Evolutionary conservation across 2,113 vertebrate genomes (phyloP).

Genomic region (Hymenochirus boettgeri): DNA sequence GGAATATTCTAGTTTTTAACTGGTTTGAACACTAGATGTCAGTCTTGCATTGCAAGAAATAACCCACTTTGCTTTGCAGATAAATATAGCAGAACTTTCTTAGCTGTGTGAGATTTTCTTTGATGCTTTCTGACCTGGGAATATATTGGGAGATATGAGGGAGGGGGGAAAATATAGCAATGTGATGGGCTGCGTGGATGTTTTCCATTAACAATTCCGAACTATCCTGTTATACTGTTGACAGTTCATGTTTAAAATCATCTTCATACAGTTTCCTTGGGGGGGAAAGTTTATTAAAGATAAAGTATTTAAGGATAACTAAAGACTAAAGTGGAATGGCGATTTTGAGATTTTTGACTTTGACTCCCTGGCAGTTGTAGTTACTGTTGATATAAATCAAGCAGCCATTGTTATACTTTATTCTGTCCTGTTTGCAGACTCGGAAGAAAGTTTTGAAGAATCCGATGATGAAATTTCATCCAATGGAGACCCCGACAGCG

Average conservation of each 20-base stretch:
- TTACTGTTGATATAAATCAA: too few relatives aligned
- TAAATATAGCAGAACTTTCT: not conserved
- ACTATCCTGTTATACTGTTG: too few relatives aligned
- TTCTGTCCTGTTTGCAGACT: conserved; percentile 19
- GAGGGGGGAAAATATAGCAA: too few relatives aligned
- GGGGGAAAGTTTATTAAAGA: too few relatives aligned
- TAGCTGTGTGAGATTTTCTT: not conserved
- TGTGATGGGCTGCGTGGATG: too few relatives aligned
- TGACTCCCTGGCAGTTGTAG: too few relatives aligned
- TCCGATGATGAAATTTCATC: conserved; percentile 50
- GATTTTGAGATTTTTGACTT: too few relatives aligned
- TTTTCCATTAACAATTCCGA: too few relatives aligned
- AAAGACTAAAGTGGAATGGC: too few relatives aligned
- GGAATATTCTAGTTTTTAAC: not conserved
- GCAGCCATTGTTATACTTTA: not conserved
- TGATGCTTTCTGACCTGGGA: not conserved
- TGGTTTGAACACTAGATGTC: not conserved
- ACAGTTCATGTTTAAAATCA: too few relatives aligned
- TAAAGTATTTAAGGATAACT: too few relatives aligned
- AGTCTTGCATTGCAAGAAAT: not conserved
- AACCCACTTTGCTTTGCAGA: not conserved
- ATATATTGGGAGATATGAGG: not conserved
- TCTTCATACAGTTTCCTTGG: too few relatives aligned
- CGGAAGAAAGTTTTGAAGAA: conserved; percentile 47
- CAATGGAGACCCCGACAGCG: conserved; percentile 54